Conservation (phyloP, 2,797 vertebrate species). For the Cynopterus sphinx region DNA sequence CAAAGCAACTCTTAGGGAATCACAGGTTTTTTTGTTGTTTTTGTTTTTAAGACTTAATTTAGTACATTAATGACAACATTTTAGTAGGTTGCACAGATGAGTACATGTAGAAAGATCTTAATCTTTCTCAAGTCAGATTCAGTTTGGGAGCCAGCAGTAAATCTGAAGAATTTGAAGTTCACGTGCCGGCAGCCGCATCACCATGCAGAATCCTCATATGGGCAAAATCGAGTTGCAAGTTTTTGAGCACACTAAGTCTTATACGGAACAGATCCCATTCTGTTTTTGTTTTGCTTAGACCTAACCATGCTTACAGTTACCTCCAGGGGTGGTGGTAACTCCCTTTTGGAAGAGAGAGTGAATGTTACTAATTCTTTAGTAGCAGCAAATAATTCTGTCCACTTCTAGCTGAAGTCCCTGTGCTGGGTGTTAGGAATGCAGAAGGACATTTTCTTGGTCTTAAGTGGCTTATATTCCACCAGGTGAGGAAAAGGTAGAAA, state of each 20-base stretch:
- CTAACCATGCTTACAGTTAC: not conserved
- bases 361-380: not conserved
- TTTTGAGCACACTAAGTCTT: not conserved
- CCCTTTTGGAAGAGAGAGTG: not conserved
- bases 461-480: not conserved
- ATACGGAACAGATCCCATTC: not conserved
- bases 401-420: not conserved
- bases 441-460: not conserved
- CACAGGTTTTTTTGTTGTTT: not conserved
- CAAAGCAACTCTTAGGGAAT: conserved; percentile 11
- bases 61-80: not conserved
- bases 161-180: not conserved
- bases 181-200: not conserved
- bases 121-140: conserved; percentile 2
- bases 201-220: fast-evolving
- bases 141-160: not conserved
- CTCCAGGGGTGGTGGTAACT: not conserved
- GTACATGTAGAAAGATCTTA: not conserved
- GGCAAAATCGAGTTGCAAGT: not conserved
- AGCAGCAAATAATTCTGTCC: not conserved
- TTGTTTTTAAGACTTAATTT: not conserved
- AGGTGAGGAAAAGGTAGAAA: not conserved
- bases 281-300: not conserved
- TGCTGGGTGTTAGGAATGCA: not conserved
- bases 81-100: not conserved